A percentile compares a stretch with the other conserved stretches of the same genome.
phyloP scores from a whole-genome alignment of 2,888 invertebrate species.

The Tipula helvola region DNA sequence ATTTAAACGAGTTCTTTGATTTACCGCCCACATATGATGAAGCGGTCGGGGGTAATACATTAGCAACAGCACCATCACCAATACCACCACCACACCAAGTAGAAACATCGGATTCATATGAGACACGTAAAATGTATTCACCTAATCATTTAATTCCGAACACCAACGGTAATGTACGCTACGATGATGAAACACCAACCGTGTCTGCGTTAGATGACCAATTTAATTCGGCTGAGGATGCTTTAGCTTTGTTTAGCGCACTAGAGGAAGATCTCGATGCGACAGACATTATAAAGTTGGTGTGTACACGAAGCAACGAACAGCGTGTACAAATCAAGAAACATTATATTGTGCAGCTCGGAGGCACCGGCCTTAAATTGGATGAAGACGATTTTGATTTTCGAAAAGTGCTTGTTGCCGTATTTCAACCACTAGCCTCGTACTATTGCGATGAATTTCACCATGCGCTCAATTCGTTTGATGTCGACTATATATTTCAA shows the following conservation, averaged over 20 bases:
- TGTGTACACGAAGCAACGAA: not conserved
- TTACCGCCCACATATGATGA: not conserved
- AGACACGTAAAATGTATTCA: constrained; percentile 38
- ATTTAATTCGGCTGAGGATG: not conserved
- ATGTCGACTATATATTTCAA: not conserved
- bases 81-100: not conserved
- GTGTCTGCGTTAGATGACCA: not conserved
- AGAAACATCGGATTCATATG: not conserved
- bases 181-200: not conserved
- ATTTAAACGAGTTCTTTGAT: not conserved
- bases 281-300: not conserved
- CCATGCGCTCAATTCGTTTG: not conserved
- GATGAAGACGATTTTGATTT: not conserved
- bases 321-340: not conserved
- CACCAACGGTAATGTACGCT: not conserved
- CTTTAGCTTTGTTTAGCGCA: not conserved
- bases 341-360: not conserved
- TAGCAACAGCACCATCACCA: not conserved
- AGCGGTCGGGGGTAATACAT: not conserved
- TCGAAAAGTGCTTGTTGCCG: not conserved
- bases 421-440: not conserved
- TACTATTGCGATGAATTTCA: not conserved
- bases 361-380: not conserved
- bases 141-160: not conserved
- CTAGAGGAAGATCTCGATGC: not conserved